Evolutionary conservation across 2,888 invertebrate genomes (phyloP), one percentile per base, ranked within the genome.

Genomic region (Drosophila falleni): DNA sequence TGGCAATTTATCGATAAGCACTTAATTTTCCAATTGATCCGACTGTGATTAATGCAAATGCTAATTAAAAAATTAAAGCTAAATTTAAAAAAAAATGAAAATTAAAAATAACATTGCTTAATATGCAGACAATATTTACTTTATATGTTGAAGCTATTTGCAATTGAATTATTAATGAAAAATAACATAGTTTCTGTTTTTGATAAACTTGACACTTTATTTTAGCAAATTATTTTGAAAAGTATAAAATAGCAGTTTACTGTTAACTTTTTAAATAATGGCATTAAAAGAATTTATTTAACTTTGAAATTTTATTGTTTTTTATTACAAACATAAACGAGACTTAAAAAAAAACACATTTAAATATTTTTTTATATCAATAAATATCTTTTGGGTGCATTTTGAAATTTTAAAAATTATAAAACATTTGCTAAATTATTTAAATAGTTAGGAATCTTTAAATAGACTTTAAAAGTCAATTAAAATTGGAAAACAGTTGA

Each of bases 1-100:
- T 75, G 47, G 39, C 66, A 80, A 71, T 75, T 75, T 79, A 60
- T 69, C 70, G 80, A 76, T 74, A 79, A 55, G 58, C 64, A 58
- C 58, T 62, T 55, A 53, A 42, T 41, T 61, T 47, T 31, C 46
- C 13, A 35, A 49, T 58, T 63, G 23, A 60, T 41, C 37, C 19
- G 39, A 31, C 54, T 19, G 39, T 56, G 41, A 64, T 58, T 54
- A 61, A 71, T 64, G 29, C 35, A 11, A 15, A 42, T 46, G 19
- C 29, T 61, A 46, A 53, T 53, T 61, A 61, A 16, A 9, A 42
- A 23, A 5, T 13, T n/a, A n/a, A n/a, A n/a, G n/a, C n/a, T n/a
- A n/a, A n/a, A n/a, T n/a, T n/a, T n/a, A n/a, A n/a, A n/a, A n/a
- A n/a, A n/a, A n/a, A n/a, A n/a, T n/a, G n/a, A n/a, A n/a, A n/a